A percentile compares a stretch with the other conserved stretches of the same genome.
Conservation (phyloP, 2,888 invertebrate species). For the Andrena bicolor region DNA sequence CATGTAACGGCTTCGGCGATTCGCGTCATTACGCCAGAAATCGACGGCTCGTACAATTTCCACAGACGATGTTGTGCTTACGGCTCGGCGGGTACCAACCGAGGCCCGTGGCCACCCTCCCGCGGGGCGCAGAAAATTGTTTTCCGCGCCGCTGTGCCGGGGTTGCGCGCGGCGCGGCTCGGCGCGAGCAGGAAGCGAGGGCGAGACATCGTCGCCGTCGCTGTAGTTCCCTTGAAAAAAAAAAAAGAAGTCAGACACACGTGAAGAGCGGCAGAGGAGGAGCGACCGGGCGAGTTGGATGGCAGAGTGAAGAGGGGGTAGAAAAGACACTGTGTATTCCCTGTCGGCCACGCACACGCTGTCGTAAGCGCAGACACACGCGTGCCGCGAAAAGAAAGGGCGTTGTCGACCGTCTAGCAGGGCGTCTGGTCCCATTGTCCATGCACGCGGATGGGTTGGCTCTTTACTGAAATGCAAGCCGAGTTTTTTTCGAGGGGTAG, state of each 20-base stretch:
- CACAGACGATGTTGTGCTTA: slow-evolving; percentile 32
- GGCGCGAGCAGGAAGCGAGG: slow-evolving; percentile 51
- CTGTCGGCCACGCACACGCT: slow-evolving; percentile 50
- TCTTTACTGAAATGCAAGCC: slow-evolving; percentile 78
- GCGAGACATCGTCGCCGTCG: slow-evolving; percentile 53
- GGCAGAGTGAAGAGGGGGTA: slow-evolving; percentile 34
- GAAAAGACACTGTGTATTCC: slow-evolving; percentile 52
- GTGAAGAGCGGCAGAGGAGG: slow-evolving; percentile 44
- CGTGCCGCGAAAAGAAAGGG: slow-evolving; percentile 69
- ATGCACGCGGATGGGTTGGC: slow-evolving; percentile 75
- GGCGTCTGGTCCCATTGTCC: slow-evolving; percentile 78
- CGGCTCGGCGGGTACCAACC: slow-evolving; percentile 28
- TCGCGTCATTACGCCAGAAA: slow-evolving; percentile 53
- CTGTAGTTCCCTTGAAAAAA: slow-evolving; percentile 52
- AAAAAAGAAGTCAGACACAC: slow-evolving; percentile 60
- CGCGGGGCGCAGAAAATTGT: slow-evolving; percentile 56
- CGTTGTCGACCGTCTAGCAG: slow-evolving; percentile 76
- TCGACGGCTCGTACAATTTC: slow-evolving; percentile 50
- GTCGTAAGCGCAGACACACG: slow-evolving; percentile 61
- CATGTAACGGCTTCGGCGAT: slow-evolving; percentile 17
- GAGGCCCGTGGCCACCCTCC: slow-evolving; percentile 3
- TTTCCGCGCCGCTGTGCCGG: slow-evolving; percentile 59
- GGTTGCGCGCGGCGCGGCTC: slow-evolving; percentile 56
- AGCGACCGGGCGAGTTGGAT: slow-evolving; percentile 27
- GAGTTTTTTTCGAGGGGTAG: slow-evolving; percentile 67